These are phyloP conservation scores for Leptopilina boulardi DNA, from an alignment of 1,140 invertebrate genomes.

Conservation along the genomic window DNA sequence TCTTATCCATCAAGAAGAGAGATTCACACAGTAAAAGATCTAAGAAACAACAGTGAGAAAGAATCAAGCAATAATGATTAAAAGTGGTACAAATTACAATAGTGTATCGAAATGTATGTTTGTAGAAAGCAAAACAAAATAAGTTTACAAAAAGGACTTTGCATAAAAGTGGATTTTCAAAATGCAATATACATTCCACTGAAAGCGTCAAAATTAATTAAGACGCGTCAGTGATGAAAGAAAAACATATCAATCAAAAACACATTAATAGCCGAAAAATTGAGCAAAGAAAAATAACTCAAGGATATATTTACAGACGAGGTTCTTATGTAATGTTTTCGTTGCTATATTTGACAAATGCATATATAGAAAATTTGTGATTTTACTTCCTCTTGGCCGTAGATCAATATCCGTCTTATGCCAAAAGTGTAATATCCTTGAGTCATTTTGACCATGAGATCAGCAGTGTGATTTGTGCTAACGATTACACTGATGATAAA, in stretches of 20 bases:
- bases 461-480: background rate
- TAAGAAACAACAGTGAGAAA: slow-evolving; percentile 42
- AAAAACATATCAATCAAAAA: background rate
- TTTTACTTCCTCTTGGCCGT: slow-evolving; percentile 1
- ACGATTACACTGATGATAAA: background rate
- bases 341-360: slow-evolving; percentile 46
- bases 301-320: background rate
- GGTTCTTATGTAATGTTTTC: background rate
- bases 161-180: background rate
- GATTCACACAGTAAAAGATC: slow-evolving; percentile 46
- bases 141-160: background rate
- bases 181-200: background rate
- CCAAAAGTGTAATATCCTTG: slow-evolving; percentile 18
- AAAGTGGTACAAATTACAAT: background rate
- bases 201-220: background rate
- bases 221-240: background rate
- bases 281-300: background rate
- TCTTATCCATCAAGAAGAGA: slow-evolving; percentile 58
- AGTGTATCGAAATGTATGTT: background rate
- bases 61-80: slow-evolving; percentile 26
- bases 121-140: background rate
- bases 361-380: slow-evolving; percentile 2
- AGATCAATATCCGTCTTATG: background rate
- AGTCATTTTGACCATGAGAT: background rate
- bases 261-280: background rate